Evolutionary conservation across 1,140 invertebrate genomes (phyloP).

Genomic region (Araneus ventricosus): DNA sequence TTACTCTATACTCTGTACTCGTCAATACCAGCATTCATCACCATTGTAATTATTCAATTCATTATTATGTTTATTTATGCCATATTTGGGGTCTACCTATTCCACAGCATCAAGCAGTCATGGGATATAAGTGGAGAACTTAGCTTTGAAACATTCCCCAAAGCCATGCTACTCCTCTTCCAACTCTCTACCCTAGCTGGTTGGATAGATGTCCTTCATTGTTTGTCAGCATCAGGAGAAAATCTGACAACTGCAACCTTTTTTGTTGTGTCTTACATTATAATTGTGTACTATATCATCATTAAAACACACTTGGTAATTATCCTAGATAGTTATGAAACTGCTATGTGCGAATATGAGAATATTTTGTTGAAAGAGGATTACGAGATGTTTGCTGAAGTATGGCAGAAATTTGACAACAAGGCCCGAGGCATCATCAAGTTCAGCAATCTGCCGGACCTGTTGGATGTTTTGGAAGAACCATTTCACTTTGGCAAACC

Average conservation of each 20-base stretch:
- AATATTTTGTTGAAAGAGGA: slow-evolving; percentile 98
- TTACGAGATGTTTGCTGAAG: slow-evolving; percentile 99
- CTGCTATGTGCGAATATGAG: slow-evolving; percentile 97
- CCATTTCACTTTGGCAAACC: slow-evolving; percentile 98
- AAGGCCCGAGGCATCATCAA: slow-evolving; percentile 98
- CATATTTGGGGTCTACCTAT: slow-evolving; percentile 99
- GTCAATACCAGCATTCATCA: slow-evolving; percentile 98
- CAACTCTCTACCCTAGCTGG: slow-evolving; percentile 99
- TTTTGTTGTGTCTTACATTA: slow-evolving; percentile 96
- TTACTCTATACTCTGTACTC: slow-evolving; percentile 97
- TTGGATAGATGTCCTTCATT: slow-evolving; percentile 96
- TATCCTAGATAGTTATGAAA: slow-evolving; percentile 98
- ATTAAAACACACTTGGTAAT: slow-evolving; percentile 99
- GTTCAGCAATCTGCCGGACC: slow-evolving; percentile 95
- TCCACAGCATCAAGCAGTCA: slow-evolving; percentile 95
- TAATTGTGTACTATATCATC: slow-evolving; percentile 98
- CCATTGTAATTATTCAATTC: slow-evolving; percentile 98
- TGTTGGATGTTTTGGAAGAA: slow-evolving; percentile 95
- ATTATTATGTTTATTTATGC: slow-evolving; percentile 99
- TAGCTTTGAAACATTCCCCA: slow-evolving; percentile 98
- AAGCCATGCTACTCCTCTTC: slow-evolving; percentile 98
- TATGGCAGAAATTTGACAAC: slow-evolving; percentile 99
- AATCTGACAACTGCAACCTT: slow-evolving; percentile 89
- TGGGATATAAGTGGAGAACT: slow-evolving; percentile 97
- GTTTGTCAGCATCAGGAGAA: slow-evolving; percentile 96